These are phyloP conservation scores for Channa striata DNA, from an alignment of 2,797 vertebrate species.

Conservation along the genomic window DNA sequence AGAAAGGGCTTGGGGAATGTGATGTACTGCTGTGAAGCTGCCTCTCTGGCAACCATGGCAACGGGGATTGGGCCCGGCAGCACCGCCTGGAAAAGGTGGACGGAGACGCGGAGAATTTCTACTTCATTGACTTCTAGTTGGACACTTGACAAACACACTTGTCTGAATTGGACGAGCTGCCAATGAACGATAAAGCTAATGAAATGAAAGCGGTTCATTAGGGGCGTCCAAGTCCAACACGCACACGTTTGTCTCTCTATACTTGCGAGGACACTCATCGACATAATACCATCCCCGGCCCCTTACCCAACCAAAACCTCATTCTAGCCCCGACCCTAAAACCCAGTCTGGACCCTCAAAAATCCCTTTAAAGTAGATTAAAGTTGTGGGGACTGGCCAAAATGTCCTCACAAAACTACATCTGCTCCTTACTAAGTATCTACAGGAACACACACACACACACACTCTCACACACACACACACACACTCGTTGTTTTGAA, in stretches of 20 bases:
- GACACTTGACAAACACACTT: constrained; percentile 56
- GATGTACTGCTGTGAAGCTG: constrained; percentile 50
- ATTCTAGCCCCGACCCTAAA: too few species aligned
- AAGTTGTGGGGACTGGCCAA: too few species aligned
- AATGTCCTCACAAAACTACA: too few species aligned
- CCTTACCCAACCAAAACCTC: too few species aligned
- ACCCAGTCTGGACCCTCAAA: too few species aligned
- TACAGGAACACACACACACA: constrained; percentile 5
- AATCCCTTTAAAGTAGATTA: too few species aligned
- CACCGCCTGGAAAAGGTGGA: constrained; percentile 42
- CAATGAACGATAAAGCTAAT: constrained; percentile 60
- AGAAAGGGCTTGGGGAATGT: constrained; percentile 53
- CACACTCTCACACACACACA: constrained; percentile 20
- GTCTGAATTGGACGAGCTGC: constrained; percentile 51
- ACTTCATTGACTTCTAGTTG: constrained; percentile 53
- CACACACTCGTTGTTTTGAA: constrained; percentile 34
- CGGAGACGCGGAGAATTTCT: constrained; percentile 33
- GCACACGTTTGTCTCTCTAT: too few species aligned
- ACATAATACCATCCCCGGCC: too few species aligned
- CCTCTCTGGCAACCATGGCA: constrained; percentile 49
- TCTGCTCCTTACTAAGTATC: too few species aligned
- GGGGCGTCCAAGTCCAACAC: constrained; percentile 32
- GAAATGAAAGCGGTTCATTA: constrained; percentile 54
- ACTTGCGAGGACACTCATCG: too few species aligned
- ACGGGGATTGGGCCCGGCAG: constrained; percentile 14